These are phyloP conservation scores for Chrysemys picta DNA, from an alignment of 2,113 vertebrate genomes.

Conservation along the genomic window DNA sequence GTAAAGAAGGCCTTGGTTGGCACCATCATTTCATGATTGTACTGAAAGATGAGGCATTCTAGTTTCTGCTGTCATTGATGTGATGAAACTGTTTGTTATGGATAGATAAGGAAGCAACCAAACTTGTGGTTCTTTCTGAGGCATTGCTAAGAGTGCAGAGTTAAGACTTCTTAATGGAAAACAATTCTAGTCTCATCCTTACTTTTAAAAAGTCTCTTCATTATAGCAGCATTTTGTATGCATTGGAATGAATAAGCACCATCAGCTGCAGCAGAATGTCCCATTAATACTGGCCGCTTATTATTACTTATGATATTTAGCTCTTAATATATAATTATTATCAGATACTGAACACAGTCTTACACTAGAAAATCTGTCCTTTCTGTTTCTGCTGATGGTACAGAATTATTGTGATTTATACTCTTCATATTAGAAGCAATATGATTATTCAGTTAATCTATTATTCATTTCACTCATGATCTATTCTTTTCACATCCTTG, in stretches of 20 bases:
- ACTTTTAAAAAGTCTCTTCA: not conserved
- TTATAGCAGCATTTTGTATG: not conserved
- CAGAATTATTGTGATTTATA: conserved; percentile 71
- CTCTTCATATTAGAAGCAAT: conserved; percentile 78
- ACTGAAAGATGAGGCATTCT: not conserved
- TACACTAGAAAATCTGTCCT: not conserved
- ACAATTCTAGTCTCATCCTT: not conserved
- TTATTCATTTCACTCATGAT: conserved; percentile 82
- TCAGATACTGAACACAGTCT: conserved; percentile 6
- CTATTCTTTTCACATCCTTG: conserved; percentile 70
- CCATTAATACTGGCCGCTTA: conserved; percentile 25
- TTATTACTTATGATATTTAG: not conserved
- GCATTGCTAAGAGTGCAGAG: not conserved
- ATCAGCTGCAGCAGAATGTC: not conserved
- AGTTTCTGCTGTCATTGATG: not conserved
- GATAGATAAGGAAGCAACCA: not conserved
- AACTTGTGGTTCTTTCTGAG: not conserved
- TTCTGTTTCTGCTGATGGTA: conserved; percentile 62
- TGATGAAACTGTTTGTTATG: not conserved
- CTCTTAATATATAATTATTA: conserved; percentile 1
- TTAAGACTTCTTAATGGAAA: not conserved
- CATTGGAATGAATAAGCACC: not conserved
- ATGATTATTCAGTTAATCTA: conserved; percentile 81
- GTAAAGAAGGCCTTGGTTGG: not conserved
- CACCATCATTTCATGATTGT: not conserved